phyloP scores from a whole-genome alignment of 2,797 vertebrate genomes.

The Gallinago solitaria region DNA sequence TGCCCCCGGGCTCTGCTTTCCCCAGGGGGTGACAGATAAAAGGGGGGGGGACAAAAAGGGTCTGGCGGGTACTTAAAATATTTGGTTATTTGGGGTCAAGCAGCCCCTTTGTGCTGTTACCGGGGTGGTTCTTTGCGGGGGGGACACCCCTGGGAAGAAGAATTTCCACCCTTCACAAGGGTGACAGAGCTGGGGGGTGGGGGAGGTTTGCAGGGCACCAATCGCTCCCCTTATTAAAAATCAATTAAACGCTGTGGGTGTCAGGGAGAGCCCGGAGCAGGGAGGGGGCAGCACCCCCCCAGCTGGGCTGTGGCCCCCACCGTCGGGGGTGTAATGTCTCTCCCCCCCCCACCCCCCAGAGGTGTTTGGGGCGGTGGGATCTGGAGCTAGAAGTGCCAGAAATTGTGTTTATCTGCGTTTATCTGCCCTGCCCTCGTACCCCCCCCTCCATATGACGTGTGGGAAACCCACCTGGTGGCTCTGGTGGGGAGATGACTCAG shows the following conservation, averaged over 20 bases:
- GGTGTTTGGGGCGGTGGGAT: fast-evolving
- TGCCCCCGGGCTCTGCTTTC: neutral
- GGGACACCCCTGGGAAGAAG: neutral
- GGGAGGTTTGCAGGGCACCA: too few relatives aligned
- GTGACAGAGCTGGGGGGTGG: too few relatives aligned
- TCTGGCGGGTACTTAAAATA: neutral
- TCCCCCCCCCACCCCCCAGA: neutral
- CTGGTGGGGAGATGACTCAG: fast-evolving
- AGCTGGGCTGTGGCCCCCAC: neutral
- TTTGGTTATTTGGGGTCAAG: neutral
- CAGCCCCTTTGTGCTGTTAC: neutral
- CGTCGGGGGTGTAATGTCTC: fast-evolving
- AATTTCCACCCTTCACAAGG: neutral
- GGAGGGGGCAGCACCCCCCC: neutral
- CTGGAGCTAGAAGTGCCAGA: too few relatives aligned
- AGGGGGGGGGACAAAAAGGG: neutral
- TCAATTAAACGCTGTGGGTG: neutral
- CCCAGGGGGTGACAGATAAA: neutral
- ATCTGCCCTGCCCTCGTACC: too few relatives aligned
- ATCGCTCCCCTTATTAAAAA: neutral
- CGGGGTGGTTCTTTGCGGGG: neutral
- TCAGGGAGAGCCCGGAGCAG: neutral
- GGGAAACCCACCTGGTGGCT: neutral
- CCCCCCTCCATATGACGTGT: fast-evolving
- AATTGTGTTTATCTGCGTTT: too few relatives aligned